Base-by-base conservation (phyloP, 30 jellyfish, hydroid and myxozoan genomes). In the Aurelia sp. region DNA sequence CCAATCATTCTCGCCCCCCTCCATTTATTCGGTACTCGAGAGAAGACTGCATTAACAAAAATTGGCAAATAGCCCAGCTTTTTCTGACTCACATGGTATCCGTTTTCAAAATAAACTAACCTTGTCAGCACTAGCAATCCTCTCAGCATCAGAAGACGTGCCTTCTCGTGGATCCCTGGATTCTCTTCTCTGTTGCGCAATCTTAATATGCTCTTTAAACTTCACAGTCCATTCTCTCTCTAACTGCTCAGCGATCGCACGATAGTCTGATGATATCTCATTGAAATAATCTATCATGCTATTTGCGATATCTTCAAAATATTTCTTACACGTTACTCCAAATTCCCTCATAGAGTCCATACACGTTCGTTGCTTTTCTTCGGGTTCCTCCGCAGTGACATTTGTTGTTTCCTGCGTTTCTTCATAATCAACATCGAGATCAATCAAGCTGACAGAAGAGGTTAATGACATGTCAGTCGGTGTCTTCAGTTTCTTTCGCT, bases 211-310 rank as follows among this genome's bases (percentile, higher is more conserved):
- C 48, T 87, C 96, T 44, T 66, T 77, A 62, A 40, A 78, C 52
- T 87, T 87, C 13, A 84, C 84, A 11, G 89, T 76, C 85, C 96
- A 73, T 63, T 94, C 99, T 23, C 74, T 58, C 30, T 84, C 92
- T 55, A 94, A 71, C 90, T 89, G 97, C 44, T 73, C 78, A 6
- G 99, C 91, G 73, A 94, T 94, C 40, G 92, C 76, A 12, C 99
- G 93, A 74, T 94, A 94, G 57, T 94, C 99, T 11, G 81, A 81
- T 11, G 99, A 94, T 3, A 94, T 69, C 77, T 94, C 99, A 67
- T 94, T 77, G 52, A 89, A 88, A 20, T 74, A 79, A 7, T 65
- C 89, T 4, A 82, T 88, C 83, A 87, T 23, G 21, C 65, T 58
- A 30, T 85, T 72, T 0, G 97, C 91, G 47, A 71, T 57, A 33